Conservation (phyloP, 2,888 invertebrate genomes). For the Choreutis nemorana region DNA sequence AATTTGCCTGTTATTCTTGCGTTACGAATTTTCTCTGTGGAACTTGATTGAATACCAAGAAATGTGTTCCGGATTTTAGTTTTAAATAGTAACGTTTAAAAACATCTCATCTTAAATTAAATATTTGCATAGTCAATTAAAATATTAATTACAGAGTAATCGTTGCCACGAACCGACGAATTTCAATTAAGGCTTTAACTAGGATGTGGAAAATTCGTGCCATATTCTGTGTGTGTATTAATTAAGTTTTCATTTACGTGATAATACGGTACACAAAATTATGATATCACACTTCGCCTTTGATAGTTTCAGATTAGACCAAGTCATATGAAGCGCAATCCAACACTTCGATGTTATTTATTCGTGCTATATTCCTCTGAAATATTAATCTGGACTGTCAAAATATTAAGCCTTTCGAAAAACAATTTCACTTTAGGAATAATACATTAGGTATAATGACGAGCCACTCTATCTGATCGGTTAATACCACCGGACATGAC, state of each 20-base stretch:
- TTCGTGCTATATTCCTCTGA: no score
- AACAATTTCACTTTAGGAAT: constrained; percentile 20
- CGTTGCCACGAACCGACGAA: constrained; percentile 29
- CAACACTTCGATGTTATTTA: no score
- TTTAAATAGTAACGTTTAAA: background rate
- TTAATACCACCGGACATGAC: constrained; percentile 18
- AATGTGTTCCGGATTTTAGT: background rate
- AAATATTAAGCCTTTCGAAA: no score
- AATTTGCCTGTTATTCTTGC: constrained; percentile 36
- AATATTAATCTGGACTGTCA: no score
- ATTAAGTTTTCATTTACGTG: constrained; percentile 28
- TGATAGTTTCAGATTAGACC: no score
- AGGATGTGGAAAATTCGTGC: constrained; percentile 30
- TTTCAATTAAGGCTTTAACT: constrained; percentile 37
- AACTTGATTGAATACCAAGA: constrained; percentile 24
- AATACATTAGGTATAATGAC: constrained; percentile 17
- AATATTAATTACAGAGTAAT: constrained; percentile 34
- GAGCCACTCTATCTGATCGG: constrained; percentile 18
- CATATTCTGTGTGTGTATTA: constrained; percentile 28
- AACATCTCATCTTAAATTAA: constrained; percentile 1
- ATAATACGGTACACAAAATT: constrained; percentile 14
- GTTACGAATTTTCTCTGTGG: constrained; percentile 22
- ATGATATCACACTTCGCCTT: constrained; percentile 2
- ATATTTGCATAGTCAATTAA: constrained; percentile 33
- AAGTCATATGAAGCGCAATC: no score